Base-by-base conservation (phyloP, 2,797 vertebrate genomes). In the Darevskia nairensis region DNA sequence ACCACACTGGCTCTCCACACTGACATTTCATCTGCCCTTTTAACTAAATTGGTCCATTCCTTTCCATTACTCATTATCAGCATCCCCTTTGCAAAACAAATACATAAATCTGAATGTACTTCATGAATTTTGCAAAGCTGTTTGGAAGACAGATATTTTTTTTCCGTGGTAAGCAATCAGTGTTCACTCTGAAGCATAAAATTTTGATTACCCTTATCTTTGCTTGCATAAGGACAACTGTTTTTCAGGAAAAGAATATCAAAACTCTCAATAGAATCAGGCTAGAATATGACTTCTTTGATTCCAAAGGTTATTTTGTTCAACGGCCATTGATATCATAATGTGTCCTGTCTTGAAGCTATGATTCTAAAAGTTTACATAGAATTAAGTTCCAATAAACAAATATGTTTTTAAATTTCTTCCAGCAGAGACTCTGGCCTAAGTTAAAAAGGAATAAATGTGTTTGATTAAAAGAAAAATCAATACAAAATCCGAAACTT, bases 191-290 rank as follows among this genome's bases (percentile, higher is more conserved):
- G 41, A 85, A 89, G 61, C 79, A 89, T 77, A 77, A 29, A 9
- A 71, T 59, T 82, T 32, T 86, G 32, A 86, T 89, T 77, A 86
- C 6, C 72, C 44, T 82, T 89, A 86, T 86, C 79, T 82, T 68
- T 39, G 71, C 21, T 59, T 76, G 79, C 72, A 69, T 32, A 71
- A 89, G 69, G 44, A 81, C 39, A 81, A 89, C 75, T 82, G 21
- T 75, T 66, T 86, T 76, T 77, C 78, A 77, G 32, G 9, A 44
- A 81, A 85, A 85, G 68, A 59, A 55, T 50, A 84, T 50, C 64
- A 39, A 85, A 50, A 55, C 27, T 80, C 50, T 17, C 78, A 61
- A 27, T 4, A 85, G 59, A 89, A 66, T 55, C 61, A 50, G 71
- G 10, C 68, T 76, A n/a, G 72, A 23, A 64, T 46, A 1, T 64